Evolutionary conservation across 2,113 vertebrate genomes (phyloP).

Genomic region (Pelvicachromis taeniatus): DNA sequence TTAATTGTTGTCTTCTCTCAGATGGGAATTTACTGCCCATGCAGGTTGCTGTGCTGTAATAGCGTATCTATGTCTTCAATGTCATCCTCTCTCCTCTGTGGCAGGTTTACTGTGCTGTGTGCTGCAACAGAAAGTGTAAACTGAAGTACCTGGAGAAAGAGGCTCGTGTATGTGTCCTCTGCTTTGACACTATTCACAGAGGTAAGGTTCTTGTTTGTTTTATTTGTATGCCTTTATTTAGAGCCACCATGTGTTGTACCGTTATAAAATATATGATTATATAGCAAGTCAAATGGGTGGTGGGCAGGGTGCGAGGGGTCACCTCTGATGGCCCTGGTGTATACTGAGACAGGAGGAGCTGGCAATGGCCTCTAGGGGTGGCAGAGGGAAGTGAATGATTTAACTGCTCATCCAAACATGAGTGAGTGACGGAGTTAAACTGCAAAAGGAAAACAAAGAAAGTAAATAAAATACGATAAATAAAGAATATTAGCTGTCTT

Average conservation of each 20-base stretch:
- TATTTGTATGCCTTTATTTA: background rate
- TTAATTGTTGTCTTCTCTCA: background rate
- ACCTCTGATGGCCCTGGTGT: background rate
- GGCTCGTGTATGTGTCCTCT: constrained; percentile 89
- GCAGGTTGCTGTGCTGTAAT: background rate
- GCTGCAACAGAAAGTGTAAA: constrained; percentile 90
- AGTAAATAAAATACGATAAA: background rate
- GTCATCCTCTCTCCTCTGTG: background rate
- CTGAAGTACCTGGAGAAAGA: constrained; percentile 93
- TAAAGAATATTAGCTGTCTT: background rate
- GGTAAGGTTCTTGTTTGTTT: constrained; percentile 72
- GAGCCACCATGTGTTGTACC: background rate
- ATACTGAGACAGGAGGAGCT: background rate
- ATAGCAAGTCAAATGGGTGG: background rate
- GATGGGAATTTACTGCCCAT: background rate
- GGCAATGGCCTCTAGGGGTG: background rate
- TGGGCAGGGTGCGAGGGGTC: background rate
- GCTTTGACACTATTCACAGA: constrained; percentile 85
- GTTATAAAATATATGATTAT: background rate
- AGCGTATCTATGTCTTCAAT: background rate
- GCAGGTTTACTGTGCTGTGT: constrained; percentile 90
- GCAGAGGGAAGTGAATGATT: background rate
- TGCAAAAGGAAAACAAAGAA: background rate
- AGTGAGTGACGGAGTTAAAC: background rate
- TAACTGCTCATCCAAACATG: background rate